These are phyloP conservation scores for Myripristis jacobus DNA, from an alignment of 2,797 vertebrate genomes.

Conservation along the genomic window DNA sequence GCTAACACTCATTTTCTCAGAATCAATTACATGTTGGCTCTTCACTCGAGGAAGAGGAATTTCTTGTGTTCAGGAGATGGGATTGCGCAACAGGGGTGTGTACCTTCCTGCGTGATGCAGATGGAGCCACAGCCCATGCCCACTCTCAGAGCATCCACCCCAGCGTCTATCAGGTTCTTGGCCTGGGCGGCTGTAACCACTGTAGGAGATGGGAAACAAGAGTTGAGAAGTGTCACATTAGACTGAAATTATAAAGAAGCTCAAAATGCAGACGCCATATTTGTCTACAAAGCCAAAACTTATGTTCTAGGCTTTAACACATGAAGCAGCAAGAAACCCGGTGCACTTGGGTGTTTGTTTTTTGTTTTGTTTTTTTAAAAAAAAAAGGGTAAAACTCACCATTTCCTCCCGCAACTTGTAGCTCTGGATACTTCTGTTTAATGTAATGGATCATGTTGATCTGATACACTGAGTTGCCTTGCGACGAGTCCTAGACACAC, in stretches of 20 bases:
- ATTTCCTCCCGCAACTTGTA: constrained; percentile 92
- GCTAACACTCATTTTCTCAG: too few relatives aligned
- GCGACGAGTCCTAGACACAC: constrained; percentile 89
- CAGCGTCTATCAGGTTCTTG: constrained; percentile 94
- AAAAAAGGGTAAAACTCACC: constrained; percentile 82
- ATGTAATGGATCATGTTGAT: constrained; percentile 93
- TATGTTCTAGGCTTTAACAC: neutral
- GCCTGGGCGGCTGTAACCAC: constrained; percentile 94
- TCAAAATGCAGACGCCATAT: neutral
- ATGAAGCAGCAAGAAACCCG: neutral
- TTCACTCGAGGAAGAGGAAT: neutral
- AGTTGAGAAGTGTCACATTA: neutral
- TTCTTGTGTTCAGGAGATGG: neutral
- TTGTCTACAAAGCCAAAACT: neutral
- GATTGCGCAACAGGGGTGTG: neutral
- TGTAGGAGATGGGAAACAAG: constrained; percentile 44
- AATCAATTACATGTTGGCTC: neutral
- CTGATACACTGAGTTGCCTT: constrained; percentile 94
- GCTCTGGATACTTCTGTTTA: constrained; percentile 89
- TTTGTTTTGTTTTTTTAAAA: too few relatives aligned
- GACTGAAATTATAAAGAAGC: neutral
- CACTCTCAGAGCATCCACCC: constrained; percentile 90
- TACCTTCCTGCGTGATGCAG: constrained; percentile 96
- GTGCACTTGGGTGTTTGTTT: neutral
- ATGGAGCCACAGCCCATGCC: constrained; percentile 96